Conservation (phyloP, 2,113 vertebrate species). For the Antechinus flavipes region DNA sequence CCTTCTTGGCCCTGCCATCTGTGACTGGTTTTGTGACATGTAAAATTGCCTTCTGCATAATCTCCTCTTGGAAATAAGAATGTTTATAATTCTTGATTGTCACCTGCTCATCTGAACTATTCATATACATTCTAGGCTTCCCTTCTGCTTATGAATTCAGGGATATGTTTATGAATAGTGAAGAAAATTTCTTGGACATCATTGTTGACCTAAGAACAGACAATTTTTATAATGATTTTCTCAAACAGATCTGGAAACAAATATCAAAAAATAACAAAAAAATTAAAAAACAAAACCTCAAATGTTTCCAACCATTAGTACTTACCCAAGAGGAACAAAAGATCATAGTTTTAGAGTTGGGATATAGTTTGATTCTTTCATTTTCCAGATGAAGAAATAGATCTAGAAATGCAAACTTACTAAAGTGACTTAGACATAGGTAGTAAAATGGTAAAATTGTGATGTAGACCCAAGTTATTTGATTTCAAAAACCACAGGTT, state of each 20-base stretch:
- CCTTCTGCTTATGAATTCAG: conserved; percentile 23
- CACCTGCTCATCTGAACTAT: neutral
- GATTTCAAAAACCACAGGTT: neutral
- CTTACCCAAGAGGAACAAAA: neutral
- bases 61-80: conserved; percentile 34
- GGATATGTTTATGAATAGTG: neutral
- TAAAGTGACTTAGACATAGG: neutral
- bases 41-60: conserved; percentile 18
- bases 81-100: conserved; percentile 34
- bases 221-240: conserved; percentile 4
- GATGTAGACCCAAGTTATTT: neutral
- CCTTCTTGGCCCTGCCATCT: conserved; percentile 16
- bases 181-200: conserved; percentile 1
- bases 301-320: neutral
- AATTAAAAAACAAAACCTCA: neutral
- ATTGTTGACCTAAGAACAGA: conserved; percentile 42
- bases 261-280: neutral
- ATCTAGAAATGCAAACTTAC: neutral
- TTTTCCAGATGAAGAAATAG: neutral
- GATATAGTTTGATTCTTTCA: neutral
- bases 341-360: neutral
- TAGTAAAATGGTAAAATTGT: neutral
- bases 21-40: conserved; percentile 55
- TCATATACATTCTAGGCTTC: conserved; percentile 7
- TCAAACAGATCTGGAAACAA: neutral